phyloP scores from a whole-genome alignment of 1,140 invertebrate genomes.

The Bombus huntii region DNA sequence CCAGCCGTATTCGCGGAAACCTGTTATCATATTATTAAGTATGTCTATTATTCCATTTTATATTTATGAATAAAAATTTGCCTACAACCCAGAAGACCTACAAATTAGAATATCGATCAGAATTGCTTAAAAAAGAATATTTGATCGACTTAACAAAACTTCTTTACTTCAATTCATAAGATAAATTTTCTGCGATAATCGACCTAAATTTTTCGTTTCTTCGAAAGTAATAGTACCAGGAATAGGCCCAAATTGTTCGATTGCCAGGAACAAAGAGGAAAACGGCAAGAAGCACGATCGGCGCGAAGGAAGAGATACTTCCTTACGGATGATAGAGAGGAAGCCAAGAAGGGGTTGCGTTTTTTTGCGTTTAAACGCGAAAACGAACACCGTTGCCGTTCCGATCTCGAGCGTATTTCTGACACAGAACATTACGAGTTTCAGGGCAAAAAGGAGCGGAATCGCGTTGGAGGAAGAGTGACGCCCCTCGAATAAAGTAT shows the following conservation, averaged over 20 bases:
- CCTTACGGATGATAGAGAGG: slow-evolving; percentile 17
- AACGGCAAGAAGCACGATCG: not conserved
- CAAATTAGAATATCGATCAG: too few species aligned
- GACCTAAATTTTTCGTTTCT: not conserved
- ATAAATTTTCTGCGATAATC: not conserved
- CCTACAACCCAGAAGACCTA: not conserved
- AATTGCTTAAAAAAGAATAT: not conserved
- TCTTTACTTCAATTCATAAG: not conserved
- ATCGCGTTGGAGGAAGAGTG: slow-evolving; percentile 77
- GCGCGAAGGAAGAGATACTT: slow-evolving; percentile 16
- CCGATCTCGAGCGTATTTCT: slow-evolving; percentile 48
- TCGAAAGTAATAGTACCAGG: not conserved
- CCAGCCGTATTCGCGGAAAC: not conserved
- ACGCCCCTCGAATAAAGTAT: slow-evolving; percentile 81
- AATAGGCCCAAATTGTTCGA: not conserved
- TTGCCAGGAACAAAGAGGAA: too few species aligned
- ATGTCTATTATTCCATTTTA: too few species aligned
- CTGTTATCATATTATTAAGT: too few species aligned
- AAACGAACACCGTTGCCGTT: slow-evolving; percentile 32
- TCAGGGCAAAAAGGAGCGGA: slow-evolving; percentile 76
- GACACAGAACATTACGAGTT: slow-evolving; percentile 62
- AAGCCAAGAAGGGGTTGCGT: not conserved
- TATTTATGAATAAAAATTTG: too few species aligned
- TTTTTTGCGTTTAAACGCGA: slow-evolving; percentile 44
- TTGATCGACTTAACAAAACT: not conserved